phyloP scores from a whole-genome alignment of 2,888 invertebrate genomes.

The Plemyria rubiginata region DNA sequence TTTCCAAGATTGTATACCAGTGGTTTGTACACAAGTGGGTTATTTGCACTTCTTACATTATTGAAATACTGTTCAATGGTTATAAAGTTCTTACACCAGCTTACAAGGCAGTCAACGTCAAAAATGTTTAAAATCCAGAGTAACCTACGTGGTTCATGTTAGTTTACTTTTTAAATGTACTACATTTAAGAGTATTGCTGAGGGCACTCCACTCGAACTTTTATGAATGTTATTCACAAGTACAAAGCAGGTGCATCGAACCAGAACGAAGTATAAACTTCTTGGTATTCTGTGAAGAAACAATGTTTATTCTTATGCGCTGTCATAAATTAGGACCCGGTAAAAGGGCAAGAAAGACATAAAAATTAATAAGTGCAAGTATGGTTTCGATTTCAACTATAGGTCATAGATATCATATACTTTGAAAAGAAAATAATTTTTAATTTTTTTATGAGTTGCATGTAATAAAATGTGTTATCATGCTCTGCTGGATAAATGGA shows the following conservation, averaged over 20 bases:
- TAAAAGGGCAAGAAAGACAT: conserved; percentile 31
- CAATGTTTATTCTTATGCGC: conserved; percentile 22
- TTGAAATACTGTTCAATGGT: too few species aligned
- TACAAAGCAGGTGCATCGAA: conserved; percentile 20
- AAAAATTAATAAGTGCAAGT: conserved; percentile 21
- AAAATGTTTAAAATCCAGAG: too few species aligned
- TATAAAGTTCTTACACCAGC: too few species aligned
- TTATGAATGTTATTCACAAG: conserved; percentile 2
- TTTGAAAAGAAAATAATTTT: conserved; percentile 2
- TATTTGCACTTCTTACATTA: too few species aligned
- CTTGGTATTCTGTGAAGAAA: conserved; percentile 8
- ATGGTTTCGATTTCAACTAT: conserved; percentile 30
- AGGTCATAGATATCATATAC: conserved; percentile 24
- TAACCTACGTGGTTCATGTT: too few species aligned
- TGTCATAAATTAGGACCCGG: conserved; percentile 26
- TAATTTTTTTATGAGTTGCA: neutral
- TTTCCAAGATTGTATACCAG: too few species aligned
- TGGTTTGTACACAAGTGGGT: too few species aligned
- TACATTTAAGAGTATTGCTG: neutral
- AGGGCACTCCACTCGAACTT: neutral
- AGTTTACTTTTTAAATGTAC: neutral
- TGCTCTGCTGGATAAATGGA: conserved; percentile 1
- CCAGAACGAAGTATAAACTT: conserved; percentile 4
- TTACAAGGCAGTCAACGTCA: too few species aligned
- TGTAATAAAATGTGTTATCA: conserved; percentile 3